phyloP scores from a whole-genome alignment of 2,888 invertebrate species.

The Halocaridina rubra region DNA sequence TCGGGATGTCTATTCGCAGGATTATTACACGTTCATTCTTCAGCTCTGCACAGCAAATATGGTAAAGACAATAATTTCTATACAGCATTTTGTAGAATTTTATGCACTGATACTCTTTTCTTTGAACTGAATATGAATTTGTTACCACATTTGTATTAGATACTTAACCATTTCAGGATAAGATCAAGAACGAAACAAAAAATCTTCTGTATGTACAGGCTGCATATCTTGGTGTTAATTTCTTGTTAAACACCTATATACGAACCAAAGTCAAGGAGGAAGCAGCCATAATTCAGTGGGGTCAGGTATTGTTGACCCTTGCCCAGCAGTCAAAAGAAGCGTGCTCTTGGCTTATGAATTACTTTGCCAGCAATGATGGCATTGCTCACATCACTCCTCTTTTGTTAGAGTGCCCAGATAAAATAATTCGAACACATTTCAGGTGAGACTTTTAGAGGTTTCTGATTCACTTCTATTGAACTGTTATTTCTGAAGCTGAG shows the following conservation, averaged over 20 bases:
- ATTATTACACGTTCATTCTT: slow-evolving; percentile 70
- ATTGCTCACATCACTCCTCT: slow-evolving; percentile 68
- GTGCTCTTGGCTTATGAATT: slow-evolving; percentile 68
- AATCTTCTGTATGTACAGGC: slow-evolving; percentile 23
- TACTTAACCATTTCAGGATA: slow-evolving; percentile 38
- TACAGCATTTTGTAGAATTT: too few relatives aligned
- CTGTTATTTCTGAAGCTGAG: too few relatives aligned
- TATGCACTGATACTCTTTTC: too few relatives aligned
- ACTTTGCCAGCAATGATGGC: slow-evolving; percentile 67
- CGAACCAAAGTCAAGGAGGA: slow-evolving; percentile 67
- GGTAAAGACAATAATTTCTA: slow-evolving; percentile 59
- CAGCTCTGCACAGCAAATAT: slow-evolving; percentile 66
- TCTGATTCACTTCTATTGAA: background rate
- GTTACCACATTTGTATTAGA: too few relatives aligned
- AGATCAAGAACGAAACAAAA: background rate
- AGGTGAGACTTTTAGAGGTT: slow-evolving; percentile 65
- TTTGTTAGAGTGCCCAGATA: slow-evolving; percentile 69
- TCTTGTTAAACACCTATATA: slow-evolving; percentile 70
- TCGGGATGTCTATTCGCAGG: slow-evolving; percentile 69
- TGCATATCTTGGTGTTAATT: slow-evolving; percentile 67
- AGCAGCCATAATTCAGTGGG: slow-evolving; percentile 68
- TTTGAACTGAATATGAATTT: too few relatives aligned
- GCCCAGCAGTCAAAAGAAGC: slow-evolving; percentile 67
- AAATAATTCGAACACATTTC: slow-evolving; percentile 68
- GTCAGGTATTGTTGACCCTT: slow-evolving; percentile 67